Conservation (phyloP, 92 coral and sea anemone genomes). For the Zoanthus sansibaricus region DNA sequence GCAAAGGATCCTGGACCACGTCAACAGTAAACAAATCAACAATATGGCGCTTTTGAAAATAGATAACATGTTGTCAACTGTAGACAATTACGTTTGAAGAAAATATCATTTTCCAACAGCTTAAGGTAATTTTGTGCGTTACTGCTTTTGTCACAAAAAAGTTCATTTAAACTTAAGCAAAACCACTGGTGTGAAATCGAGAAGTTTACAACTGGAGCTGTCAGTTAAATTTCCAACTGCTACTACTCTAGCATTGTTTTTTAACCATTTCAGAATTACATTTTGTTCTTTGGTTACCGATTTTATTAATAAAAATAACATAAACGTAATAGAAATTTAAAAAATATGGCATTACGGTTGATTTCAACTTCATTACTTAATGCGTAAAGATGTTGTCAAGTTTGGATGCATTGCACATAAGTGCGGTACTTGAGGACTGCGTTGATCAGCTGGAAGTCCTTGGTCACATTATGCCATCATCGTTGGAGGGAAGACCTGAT, state of each 20-base stretch:
- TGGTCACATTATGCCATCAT: conserved; percentile 96
- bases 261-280: no score
- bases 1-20: conserved; percentile 69
- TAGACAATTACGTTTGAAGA: neutral
- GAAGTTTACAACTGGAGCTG: neutral
- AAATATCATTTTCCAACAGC: neutral
- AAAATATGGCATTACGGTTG: neutral
- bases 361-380: neutral
- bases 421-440: conserved; percentile 95
- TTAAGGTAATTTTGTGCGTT: neutral
- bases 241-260: no score
- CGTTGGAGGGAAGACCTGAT: conserved; percentile 88
- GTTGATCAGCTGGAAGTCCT: conserved; percentile 95
- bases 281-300: no score
- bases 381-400: conserved; percentile 74
- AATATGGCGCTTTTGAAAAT: conserved; percentile 25
- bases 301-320: neutral
- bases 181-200: no score
- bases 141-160: no score
- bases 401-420: conserved; percentile 88
- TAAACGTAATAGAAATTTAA: neutral
- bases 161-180: no score
- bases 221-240: neutral
- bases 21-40: conserved; percentile 73
- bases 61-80: no score